Percentiles rank a stretch among this genome's conserved stretches.
These are phyloP conservation scores for Zygothrica quintamaculata DNA, from an alignment of 2,888 invertebrate genomes.

Conservation along the genomic window DNA sequence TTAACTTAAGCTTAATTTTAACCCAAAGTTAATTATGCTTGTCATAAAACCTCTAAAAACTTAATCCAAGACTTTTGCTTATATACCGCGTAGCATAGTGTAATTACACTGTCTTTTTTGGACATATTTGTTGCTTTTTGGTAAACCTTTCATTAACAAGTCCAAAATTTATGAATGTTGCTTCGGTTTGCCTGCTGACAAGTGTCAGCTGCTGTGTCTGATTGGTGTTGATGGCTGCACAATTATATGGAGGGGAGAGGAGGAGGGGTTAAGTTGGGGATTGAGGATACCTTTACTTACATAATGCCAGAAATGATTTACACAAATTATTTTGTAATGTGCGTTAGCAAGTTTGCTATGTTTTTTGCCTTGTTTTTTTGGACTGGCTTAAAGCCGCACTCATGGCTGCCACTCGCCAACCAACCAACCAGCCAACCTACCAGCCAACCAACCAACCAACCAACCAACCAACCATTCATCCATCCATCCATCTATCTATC, in stretches of 20 bases:
- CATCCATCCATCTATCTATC: not conserved
- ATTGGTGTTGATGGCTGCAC: slow-evolving; percentile 59
- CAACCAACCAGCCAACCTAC: not conserved
- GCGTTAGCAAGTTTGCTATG: slow-evolving; percentile 54
- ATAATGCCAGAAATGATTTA: slow-evolving; percentile 71
- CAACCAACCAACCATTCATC: not conserved
- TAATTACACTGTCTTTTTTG: slow-evolving; percentile 16
- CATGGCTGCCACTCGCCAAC: slow-evolving; percentile 24
- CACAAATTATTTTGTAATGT: slow-evolving; percentile 78
- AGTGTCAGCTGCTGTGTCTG: slow-evolving; percentile 41
- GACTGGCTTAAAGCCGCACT: slow-evolving; percentile 55
- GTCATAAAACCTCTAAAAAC: too few relatives aligned
- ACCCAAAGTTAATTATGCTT: too few relatives aligned
- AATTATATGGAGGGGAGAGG: slow-evolving; percentile 35
- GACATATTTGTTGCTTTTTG: slow-evolving; percentile 26
- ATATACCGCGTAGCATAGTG: slow-evolving; percentile 16
- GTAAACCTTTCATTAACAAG: slow-evolving; percentile 68
- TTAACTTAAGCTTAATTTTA: too few relatives aligned
- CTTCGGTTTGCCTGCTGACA: slow-evolving; percentile 38
- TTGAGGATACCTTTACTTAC: slow-evolving; percentile 37
- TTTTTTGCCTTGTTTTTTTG: slow-evolving; percentile 28
- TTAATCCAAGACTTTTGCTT: too few relatives aligned
- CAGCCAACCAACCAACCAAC: not conserved
- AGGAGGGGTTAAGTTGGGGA: too few relatives aligned
- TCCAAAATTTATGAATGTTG: slow-evolving; percentile 61